Base-by-base conservation (phyloP, 2,888 invertebrate genomes). In the Eupithecia subumbrata region DNA sequence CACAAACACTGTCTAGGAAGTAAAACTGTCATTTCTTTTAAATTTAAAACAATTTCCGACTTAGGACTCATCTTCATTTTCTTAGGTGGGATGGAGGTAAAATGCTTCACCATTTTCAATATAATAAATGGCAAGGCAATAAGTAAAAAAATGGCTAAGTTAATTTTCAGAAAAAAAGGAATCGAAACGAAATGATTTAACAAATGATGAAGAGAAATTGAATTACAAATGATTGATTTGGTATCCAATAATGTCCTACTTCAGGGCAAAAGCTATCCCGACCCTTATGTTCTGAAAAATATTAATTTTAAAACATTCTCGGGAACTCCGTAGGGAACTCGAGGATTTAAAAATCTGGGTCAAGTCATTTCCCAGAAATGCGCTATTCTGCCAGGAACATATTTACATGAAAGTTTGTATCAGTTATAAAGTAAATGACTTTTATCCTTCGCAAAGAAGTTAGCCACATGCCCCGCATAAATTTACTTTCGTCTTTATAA, bases 1-100 rank as follows among this genome's bases (percentile, higher is more conserved):
- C 87, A 84, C 80, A 81, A 81, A 80, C 75, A 82, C 86, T 86
- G 85, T 85, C 86, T 84, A 83, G 83, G 85, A 82, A 80, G 83
- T 87, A 82, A 85, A 86, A 85, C 84, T 85, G 85, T 86, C 81
- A 72, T 72, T 73, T 76, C 43, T 34, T 18, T 69, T 72, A 30
- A 14, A 22, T 71, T 34, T 68, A 67, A 11, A 7, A 7, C 5
- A 48, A 18, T 18, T 48, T 48, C 18, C 48, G 5, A 2, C 18
- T n/a, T n/a, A 9, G n/a, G n/a, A 2, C 52, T n/a, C 52, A 52
- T n/a, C 8, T 52, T 52, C 7, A 48, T 16, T 48, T 48, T 9
- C n/a, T n/a, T n/a, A n/a, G 8, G n/a, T 52, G 52, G 0, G n/a
- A 52, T 52, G 8, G 8, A 9, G n/a, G 48, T 18, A 1, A 52